Base-by-base conservation (phyloP, 2,797 vertebrate genomes). In the Basileuterus tristriatus region DNA sequence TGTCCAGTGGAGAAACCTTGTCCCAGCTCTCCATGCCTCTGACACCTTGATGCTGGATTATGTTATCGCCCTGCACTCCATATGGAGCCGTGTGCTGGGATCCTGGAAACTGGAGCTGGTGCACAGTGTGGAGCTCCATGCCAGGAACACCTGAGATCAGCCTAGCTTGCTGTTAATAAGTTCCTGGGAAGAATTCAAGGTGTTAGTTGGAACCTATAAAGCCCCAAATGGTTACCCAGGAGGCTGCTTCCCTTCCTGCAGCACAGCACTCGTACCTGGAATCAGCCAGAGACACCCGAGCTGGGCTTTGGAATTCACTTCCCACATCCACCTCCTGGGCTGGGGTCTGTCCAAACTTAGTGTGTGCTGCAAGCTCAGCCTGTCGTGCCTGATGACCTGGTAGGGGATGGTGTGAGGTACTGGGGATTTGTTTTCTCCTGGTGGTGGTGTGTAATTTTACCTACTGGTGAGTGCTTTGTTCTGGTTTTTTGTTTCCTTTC, bases 171-270 rank as follows among this genome's bases (percentile, higher is more conserved):
- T 68, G 74, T 89, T 93, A 94, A 59, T 63, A 91, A 70, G 80
- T 21, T 97, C 64, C 71, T 94, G 76, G 82, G 93, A 64, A 93
- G 94, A 93, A 93, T 90, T 94, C 41, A 78, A 68, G 67, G 91
- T 89, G 95, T 93, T 88, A 56, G 74, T 55, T 87, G 69, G 89
- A 94, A 77, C 17, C 36, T 85, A 71, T 81, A 96, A 95, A 96
- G 64, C 65, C 81, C 62, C 49, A 60, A 52, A 74, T 62, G 44
- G 74, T 85, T 90, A 75, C 77, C 43, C 74, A 79, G 70, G 94
- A 89, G 94, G 59, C 90, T 72, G n/a, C 60, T 93, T 93, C 43
- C 47, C 44, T 83, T 87, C 67, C 49, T 81, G 78, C 58, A 70
- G 62, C 3, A 1, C 68, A 36, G 78, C 32, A 9, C 32, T 94